These are phyloP conservation scores for Parambassis ranga DNA, from an alignment of 2,797 vertebrate genomes.

Conservation along the genomic window DNA sequence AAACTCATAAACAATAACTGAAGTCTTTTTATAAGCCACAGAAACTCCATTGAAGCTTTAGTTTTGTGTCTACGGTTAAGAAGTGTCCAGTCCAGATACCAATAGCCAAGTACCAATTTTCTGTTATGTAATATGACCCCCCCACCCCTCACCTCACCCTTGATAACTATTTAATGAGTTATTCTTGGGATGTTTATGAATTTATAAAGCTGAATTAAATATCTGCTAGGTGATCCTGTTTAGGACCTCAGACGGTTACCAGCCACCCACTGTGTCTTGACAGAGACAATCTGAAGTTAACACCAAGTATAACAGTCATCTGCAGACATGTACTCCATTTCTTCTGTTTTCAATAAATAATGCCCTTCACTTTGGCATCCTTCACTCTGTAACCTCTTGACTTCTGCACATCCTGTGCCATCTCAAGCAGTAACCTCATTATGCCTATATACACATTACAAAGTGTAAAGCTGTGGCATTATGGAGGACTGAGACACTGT, in stretches of 20 bases:
- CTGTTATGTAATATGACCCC: conserved; percentile 53
- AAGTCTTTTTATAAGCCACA: conserved; percentile 23
- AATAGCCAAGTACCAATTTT: conserved; percentile 55
- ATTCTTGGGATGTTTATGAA: conserved; percentile 56
- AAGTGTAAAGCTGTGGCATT: neutral
- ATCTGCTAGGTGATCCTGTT: conserved; percentile 20
- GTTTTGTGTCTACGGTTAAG: no score
- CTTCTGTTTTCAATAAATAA: neutral
- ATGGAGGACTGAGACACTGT: conserved; percentile 19
- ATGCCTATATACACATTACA: conserved; percentile 10
- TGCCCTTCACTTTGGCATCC: neutral
- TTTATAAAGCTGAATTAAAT: conserved; percentile 30
- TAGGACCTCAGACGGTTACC: neutral
- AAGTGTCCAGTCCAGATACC: no score
- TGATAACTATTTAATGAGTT: conserved; percentile 63
- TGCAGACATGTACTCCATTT: neutral
- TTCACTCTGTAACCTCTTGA: neutral
- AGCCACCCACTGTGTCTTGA: neutral
- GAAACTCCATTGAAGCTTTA: neutral
- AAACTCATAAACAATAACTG: conserved; percentile 30
- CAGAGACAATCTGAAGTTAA: neutral
- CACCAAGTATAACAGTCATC: neutral
- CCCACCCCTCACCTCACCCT: conserved; percentile 29
- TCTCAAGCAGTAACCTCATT: neutral
- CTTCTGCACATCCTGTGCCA: neutral